phyloP scores from a whole-genome alignment of 1,140 invertebrate genomes.

The Danaus plexippus region DNA sequence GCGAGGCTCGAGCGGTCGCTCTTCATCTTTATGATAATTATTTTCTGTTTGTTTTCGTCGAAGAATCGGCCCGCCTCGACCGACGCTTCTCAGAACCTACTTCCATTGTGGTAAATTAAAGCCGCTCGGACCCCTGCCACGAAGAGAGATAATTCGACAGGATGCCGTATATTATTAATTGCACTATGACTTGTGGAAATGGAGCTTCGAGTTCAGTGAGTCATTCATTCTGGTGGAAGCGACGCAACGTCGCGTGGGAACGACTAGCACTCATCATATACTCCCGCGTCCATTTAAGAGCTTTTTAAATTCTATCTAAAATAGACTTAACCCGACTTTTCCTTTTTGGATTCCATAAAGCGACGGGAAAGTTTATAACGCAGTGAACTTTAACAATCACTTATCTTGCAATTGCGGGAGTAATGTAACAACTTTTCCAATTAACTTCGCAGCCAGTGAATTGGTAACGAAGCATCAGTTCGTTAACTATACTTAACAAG shows the following conservation, averaged over 20 bases:
- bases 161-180: slow-evolving; percentile 72
- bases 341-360: slow-evolving; percentile 28
- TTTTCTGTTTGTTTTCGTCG: slow-evolving; percentile 71
- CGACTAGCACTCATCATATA: slow-evolving; percentile 44
- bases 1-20: slow-evolving; percentile 63
- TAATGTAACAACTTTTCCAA: slow-evolving; percentile 56
- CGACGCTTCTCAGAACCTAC: slow-evolving; percentile 67
- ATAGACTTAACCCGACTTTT: slow-evolving; percentile 23
- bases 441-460: slow-evolving; percentile 40
- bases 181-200: slow-evolving; percentile 72
- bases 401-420: slow-evolving; percentile 34
- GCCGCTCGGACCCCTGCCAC: slow-evolving; percentile 69
- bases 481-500: slow-evolving; percentile 68
- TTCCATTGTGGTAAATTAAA: slow-evolving; percentile 72
- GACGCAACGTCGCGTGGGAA: slow-evolving; percentile 57
- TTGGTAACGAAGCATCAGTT: slow-evolving; percentile 44
- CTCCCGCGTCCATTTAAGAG: slow-evolving; percentile 41
- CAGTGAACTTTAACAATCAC: slow-evolving; percentile 22
- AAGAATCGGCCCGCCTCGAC: slow-evolving; percentile 66
- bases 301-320: slow-evolving; percentile 39
- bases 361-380: slow-evolving; percentile 4
- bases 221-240: slow-evolving; percentile 62
- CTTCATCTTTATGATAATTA: slow-evolving; percentile 72
- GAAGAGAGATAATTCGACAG: slow-evolving; percentile 71
- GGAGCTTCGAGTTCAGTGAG: slow-evolving; percentile 66